These are phyloP conservation scores for Cosmia trapezina DNA, from an alignment of 2,888 invertebrate species.

Conservation along the genomic window DNA sequence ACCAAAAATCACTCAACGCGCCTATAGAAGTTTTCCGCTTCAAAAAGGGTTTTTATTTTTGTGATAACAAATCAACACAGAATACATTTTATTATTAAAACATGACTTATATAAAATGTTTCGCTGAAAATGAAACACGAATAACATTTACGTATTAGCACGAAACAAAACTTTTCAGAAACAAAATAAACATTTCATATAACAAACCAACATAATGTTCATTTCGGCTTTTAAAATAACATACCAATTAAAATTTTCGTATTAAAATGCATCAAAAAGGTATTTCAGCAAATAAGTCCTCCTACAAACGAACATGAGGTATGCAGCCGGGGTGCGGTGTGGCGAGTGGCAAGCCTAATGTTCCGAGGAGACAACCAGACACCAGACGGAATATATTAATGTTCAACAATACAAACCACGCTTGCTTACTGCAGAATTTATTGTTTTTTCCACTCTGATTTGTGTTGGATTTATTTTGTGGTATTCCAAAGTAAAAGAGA, in stretches of 20 bases:
- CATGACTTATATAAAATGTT: background rate
- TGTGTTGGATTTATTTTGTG: slow-evolving; percentile 19
- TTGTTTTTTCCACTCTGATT: slow-evolving; percentile 34
- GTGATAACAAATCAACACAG: background rate
- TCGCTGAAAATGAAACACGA: background rate
- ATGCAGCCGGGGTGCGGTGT: slow-evolving; percentile 32
- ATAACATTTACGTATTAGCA: slow-evolving; percentile 7
- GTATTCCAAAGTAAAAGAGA: background rate
- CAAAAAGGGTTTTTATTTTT: background rate
- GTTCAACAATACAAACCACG: slow-evolving; percentile 62
- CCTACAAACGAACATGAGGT: slow-evolving; percentile 33
- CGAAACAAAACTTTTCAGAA: slow-evolving; percentile 8
- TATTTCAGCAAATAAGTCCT: slow-evolving; percentile 31
- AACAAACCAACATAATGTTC: slow-evolving; percentile 1
- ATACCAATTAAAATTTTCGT: background rate
- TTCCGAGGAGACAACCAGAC: slow-evolving; percentile 69
- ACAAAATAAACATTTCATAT: slow-evolving; percentile 5
- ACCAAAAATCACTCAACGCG: too few species aligned
- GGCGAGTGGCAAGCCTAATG: slow-evolving; percentile 67
- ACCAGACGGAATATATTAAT: slow-evolving; percentile 74
- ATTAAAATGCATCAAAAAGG: slow-evolving; percentile 13
- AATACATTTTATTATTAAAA: background rate
- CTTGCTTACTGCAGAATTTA: slow-evolving; percentile 47
- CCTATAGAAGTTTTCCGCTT: too few species aligned
- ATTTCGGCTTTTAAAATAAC: slow-evolving; percentile 24